Evolutionary conservation across 1,140 invertebrate species (phyloP).

Genomic region (Oryctes rhinoceros): DNA sequence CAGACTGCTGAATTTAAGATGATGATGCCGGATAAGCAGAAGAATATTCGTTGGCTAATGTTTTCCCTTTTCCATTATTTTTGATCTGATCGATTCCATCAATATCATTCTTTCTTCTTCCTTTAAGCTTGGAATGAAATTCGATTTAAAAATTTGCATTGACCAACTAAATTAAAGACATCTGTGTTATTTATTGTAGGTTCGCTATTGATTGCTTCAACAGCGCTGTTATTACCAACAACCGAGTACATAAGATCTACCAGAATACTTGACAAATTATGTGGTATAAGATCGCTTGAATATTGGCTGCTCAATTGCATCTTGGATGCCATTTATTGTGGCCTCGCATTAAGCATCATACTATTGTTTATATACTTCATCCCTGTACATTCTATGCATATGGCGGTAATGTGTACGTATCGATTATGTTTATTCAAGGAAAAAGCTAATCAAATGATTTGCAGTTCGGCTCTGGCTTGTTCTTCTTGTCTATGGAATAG

Average conservation of each 20-base stretch:
- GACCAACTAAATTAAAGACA: not conserved
- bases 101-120: too few relatives aligned
- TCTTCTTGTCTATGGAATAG: not conserved
- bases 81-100: too few relatives aligned
- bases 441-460: constrained; percentile 9
- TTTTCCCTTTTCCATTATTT: too few relatives aligned
- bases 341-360: not conserved
- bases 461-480: not conserved
- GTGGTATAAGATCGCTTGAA: not conserved
- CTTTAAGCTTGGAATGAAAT: too few relatives aligned
- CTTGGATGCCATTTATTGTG: not conserved
- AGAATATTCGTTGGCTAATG: too few relatives aligned
- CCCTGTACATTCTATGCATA: not conserved
- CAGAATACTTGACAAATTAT: constrained; percentile 2
- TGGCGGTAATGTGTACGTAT: not conserved
- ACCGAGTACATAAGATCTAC: not conserved
- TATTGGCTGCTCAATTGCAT: not conserved
- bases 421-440: not conserved
- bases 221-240: constrained; percentile 2
- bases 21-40: too few relatives aligned
- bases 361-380: not conserved
- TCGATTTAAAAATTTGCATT: not conserved
- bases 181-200: not conserved
- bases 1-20: too few relatives aligned
- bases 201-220: not conserved